Evolutionary conservation across 2,888 invertebrate genomes (phyloP).

Genomic region (Ditula angustiorana): DNA sequence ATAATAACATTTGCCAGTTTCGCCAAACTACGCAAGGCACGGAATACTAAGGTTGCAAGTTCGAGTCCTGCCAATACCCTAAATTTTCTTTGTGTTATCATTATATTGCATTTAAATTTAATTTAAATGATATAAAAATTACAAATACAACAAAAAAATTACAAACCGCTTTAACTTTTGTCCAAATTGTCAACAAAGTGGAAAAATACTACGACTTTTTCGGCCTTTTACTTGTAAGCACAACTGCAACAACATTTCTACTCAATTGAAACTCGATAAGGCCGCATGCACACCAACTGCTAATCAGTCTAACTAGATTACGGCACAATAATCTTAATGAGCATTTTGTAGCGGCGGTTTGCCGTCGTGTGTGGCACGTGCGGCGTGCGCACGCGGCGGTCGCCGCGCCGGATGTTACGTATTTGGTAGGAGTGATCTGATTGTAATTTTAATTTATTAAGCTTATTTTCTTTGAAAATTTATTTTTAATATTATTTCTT

Average conservation of each 20-base stretch:
- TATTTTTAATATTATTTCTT: not conserved
- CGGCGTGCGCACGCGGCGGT: slow-evolving; percentile 51
- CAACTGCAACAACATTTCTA: slow-evolving; percentile 11
- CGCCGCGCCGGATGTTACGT: slow-evolving; percentile 47
- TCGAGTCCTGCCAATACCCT: no score
- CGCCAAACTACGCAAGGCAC: no score
- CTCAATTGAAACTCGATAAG: slow-evolving; percentile 48
- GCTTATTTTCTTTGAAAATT: no score
- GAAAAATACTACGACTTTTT: no score
- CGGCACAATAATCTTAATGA: slow-evolving; percentile 70
- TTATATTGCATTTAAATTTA: no score
- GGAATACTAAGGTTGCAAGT: no score
- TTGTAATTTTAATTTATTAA: slow-evolving; percentile 23
- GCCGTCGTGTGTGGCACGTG: slow-evolving; percentile 76
- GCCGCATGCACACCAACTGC: slow-evolving; percentile 52
- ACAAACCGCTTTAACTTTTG: no score
- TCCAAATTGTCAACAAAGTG: no score
- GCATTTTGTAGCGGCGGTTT: slow-evolving; percentile 69
- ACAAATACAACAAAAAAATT: no score
- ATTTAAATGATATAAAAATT: no score
- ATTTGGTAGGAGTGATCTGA: slow-evolving; percentile 32
- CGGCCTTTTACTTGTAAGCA: not conserved
- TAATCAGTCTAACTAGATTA: slow-evolving; percentile 70
- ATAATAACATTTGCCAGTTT: no score
- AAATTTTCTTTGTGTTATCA: no score